Base-by-base conservation (phyloP, 2,888 invertebrate genomes). In the Troglohyphantes excavatus region DNA sequence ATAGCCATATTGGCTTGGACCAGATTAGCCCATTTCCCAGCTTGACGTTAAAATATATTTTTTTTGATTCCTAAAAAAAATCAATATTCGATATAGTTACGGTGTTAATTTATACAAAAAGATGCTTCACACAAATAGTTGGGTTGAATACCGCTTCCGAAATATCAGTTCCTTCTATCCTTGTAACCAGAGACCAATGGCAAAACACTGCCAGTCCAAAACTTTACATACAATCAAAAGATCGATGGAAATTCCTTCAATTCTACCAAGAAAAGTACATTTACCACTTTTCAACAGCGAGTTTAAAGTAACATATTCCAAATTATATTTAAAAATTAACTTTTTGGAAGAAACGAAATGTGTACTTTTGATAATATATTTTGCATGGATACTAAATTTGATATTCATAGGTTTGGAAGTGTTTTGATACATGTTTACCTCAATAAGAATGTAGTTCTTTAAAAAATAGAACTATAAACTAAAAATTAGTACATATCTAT, bases 361-460 rank as follows among this genome's bases (percentile, higher is more conserved):
- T 72, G 19, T 88, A 81, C 67, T 81, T 88, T 87, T 87, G 33
- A 86, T 88, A 88, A 7, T 43, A 39, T 75, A 87, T 88, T 88
- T 88, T 88, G 81, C 46, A 81, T 73, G 21, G 26, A 81, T 46
- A 67, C 73, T 59, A 87, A 87, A 87, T 87, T 87, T 81, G 67
- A 79, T 86, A 79, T 86, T 79, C 63, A 9, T 65, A 65, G 72
- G 63, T 78, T 68, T 46, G 26, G 79, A 67, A 43, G 27, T 46
- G 65, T 21, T 82, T 88, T 88, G 67, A 88, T 75, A 63, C 72
- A 81, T 65, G 61, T 81, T 72, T 81, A 81, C 73, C 53, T 65
- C 68, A 81, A 33, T 19, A 23, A 78, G 9, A 78, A 39, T 43
- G 43, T 72, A 72, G 46, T 11, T 27, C 26, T 72, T 68, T 53